phyloP scores from a whole-genome alignment of 2,113 vertebrate species.

The Acanthochromis polyacanthus region DNA sequence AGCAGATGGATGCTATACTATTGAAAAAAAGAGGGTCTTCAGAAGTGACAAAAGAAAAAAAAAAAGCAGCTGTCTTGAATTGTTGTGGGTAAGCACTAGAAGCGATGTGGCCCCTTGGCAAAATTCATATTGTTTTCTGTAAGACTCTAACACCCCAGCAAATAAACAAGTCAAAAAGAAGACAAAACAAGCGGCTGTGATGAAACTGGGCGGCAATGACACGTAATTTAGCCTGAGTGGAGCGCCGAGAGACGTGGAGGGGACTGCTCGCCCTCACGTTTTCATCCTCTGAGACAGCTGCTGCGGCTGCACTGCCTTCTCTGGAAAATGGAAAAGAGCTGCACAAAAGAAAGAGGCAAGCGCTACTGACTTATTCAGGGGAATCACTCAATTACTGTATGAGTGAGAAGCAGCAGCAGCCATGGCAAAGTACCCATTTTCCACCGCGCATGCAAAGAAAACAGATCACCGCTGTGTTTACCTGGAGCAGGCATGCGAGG shows the following conservation, averaged over 20 bases:
- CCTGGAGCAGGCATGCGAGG: neutral
- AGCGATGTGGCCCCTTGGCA: constrained; percentile 18
- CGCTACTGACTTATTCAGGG: constrained; percentile 40
- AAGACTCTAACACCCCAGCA: constrained; percentile 33
- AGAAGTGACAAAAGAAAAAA: constrained; percentile 20
- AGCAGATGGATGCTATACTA: constrained; percentile 24
- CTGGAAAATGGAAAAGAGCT: constrained; percentile 12
- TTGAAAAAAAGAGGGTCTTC: constrained; percentile 40
- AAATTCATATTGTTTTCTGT: constrained; percentile 45
- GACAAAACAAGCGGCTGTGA: constrained; percentile 67
- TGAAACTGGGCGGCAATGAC: constrained; percentile 74
- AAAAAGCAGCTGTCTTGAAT: constrained; percentile 32
- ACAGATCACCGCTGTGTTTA: neutral
- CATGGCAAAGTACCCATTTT: neutral
- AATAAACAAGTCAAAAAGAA: constrained; percentile 67
- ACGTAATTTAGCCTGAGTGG: constrained; percentile 49
- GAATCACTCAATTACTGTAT: constrained; percentile 27
- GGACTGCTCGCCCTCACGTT: constrained; percentile 40
- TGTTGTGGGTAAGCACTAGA: constrained; percentile 24
- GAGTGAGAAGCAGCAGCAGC: constrained; percentile 18
- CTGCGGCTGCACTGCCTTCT: constrained; percentile 41
- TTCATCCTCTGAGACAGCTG: constrained; percentile 52
- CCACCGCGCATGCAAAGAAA: neutral
- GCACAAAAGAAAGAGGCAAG: constrained; percentile 2
- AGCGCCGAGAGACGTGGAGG: constrained; percentile 36